phyloP scores from a whole-genome alignment of 2,797 vertebrate genomes.

The Enteromius unitaeniatus region DNA sequence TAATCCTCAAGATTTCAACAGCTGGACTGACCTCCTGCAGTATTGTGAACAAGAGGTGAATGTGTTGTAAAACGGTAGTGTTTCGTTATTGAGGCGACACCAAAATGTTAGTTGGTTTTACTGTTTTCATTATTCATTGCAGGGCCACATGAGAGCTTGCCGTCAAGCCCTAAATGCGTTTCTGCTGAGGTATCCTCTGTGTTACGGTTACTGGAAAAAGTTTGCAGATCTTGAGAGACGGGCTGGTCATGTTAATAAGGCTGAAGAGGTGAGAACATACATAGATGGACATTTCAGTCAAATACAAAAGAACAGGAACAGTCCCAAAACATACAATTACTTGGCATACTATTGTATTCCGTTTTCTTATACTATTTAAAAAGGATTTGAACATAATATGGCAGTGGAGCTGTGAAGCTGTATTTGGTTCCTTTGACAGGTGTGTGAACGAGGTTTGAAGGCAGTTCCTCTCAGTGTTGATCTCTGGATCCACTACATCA shows the following conservation, averaged over 20 bases:
- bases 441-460: conserved; percentile 82
- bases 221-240: conserved; percentile 85
- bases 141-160: conserved; percentile 80
- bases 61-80: not conserved
- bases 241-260: conserved; percentile 71
- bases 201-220: conserved; percentile 92
- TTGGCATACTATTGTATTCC: not conserved
- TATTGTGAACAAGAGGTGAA: conserved; percentile 86
- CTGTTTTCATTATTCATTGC: conserved; percentile 28
- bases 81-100: not conserved
- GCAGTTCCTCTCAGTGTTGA: conserved; percentile 85
- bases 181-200: conserved; percentile 82
- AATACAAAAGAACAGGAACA: not conserved
- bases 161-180: conserved; percentile 82
- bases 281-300: not conserved
- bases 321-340: too few species aligned
- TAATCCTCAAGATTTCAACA: conserved; percentile 82
- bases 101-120: not conserved
- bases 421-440: conserved; percentile 69
- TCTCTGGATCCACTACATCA: conserved; percentile 89
- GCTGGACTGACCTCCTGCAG: conserved; percentile 85
- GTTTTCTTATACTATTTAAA: not conserved
- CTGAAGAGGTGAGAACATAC: conserved; percentile 78
- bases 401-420: not conserved
- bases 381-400: not conserved